Evolutionary conservation across 2,113 vertebrate genomes (phyloP), one percentile per base, ranked within the genome.

Genomic region (Seriola rivoliana): DNA sequence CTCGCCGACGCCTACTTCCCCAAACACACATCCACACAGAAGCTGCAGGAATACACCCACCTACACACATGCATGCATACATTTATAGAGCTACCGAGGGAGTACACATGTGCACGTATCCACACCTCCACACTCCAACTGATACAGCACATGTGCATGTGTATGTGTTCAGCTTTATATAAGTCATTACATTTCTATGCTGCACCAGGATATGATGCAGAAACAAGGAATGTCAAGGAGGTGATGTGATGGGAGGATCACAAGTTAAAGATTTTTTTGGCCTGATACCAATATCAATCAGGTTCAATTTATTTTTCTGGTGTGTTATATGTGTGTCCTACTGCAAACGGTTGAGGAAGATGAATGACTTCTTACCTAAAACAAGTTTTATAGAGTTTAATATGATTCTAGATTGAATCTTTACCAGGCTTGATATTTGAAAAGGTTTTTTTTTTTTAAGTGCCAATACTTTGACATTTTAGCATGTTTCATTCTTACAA

Each of bases 31-130:
- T 84, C 81, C 79, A 87, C 77, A 50, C 84, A 75, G 75, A 73
- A 71, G 59, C 16, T 29, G 80, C 72, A 86, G 80, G 75, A 90
- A 90, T 68, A 89, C 83, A 90, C 62, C 73, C 86, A 78, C 91
- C 88, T 72, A 91, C 86, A 83, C 87, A 70, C 91, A 85, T 25
- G 69, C 80, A 80, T 82, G 79, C 88, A 81, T 82, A 81, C 78
- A 90, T 85, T 90, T 84, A 93, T 78, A 84, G 75, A 86, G 59
- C 50, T 75, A 44, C 46, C 2, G 23, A 77, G 73, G 72, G 76
- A 82, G 52, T 77, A 71, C 80, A 85, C 88, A 90, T 78, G 88
- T 87, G 63, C 82, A 70, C 81, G 75, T 50, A 67, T 62, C 74
- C 57, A 80, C 86, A 86, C 90, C 89, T 91, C 88, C 88, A 77